Percentiles rank a stretch among this genome's conserved stretches.
Conservation (phyloP, 2,797 vertebrate species). For the Macrochelys suwanniensis region DNA sequence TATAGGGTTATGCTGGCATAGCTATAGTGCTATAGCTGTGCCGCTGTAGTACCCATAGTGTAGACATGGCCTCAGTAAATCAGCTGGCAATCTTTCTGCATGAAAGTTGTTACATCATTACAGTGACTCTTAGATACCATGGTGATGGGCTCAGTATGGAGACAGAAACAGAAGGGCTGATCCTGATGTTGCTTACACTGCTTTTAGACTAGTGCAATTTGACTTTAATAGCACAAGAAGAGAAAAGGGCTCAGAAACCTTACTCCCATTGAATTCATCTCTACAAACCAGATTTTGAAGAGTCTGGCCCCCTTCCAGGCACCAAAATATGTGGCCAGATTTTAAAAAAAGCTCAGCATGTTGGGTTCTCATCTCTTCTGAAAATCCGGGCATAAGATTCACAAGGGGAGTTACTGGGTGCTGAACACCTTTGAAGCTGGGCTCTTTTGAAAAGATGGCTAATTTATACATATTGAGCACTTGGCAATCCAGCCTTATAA, state of each 20-base stretch:
- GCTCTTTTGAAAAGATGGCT: background rate
- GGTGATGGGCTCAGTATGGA: background rate
- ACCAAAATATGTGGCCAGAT: background rate
- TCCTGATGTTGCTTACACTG: background rate
- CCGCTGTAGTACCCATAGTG: background rate
- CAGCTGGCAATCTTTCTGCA: background rate
- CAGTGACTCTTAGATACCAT: background rate
- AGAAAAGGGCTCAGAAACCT: background rate
- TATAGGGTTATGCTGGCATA: background rate
- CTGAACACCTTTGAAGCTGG: slow-evolving; percentile 36
- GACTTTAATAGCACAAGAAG: background rate
- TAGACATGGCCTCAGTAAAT: background rate
- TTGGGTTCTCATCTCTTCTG: slow-evolving; percentile 27
- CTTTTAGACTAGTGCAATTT: background rate
- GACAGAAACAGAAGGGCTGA: background rate
- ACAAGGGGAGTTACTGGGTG: background rate
- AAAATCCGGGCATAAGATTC: background rate
- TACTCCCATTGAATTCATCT: background rate
- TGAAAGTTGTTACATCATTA: background rate
- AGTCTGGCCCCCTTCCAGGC: slow-evolving; percentile 15
- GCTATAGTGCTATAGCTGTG: background rate
- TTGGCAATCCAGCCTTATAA: background rate
- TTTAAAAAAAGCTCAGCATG: slow-evolving; percentile 24
- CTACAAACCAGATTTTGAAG: background rate
- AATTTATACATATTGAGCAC: slow-evolving; percentile 7